Conservation (phyloP, 2,113 vertebrate genomes). For the Larimichthys crocea region DNA sequence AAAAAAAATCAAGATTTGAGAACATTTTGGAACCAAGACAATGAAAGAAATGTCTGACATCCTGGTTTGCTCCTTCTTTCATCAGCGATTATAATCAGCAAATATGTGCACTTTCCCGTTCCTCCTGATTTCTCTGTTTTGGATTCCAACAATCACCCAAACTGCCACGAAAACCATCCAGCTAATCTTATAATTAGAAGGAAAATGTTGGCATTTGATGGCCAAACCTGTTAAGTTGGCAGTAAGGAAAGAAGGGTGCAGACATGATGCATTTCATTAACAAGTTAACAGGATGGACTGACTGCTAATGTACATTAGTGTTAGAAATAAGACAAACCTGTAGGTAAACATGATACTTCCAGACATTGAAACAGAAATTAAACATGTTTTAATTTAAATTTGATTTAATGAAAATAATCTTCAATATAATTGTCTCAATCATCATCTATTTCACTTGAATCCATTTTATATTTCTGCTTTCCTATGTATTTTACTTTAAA, state of each 20-base stretch:
- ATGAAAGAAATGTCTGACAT: not conserved
- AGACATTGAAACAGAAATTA: constrained; percentile 1
- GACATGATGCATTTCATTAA: constrained; percentile 10
- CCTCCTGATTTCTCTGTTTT: not conserved
- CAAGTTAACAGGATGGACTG: not conserved
- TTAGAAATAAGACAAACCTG: not conserved
- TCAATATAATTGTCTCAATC: too few species aligned
- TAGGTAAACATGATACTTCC: not conserved
- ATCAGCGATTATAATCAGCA: constrained; percentile 11
- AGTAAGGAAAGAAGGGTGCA: not conserved
- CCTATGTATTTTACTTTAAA: not conserved
- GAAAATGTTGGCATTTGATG: constrained; percentile 16
- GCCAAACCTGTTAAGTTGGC: constrained; percentile 34
- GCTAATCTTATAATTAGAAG: constrained; percentile 22
- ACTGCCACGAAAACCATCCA: constrained; percentile 9
- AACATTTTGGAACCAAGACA: not conserved
- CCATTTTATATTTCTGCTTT: not conserved
- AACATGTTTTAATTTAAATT: not conserved
- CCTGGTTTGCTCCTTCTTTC: not conserved
- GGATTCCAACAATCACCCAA: constrained; percentile 12
- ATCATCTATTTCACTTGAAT: not conserved
- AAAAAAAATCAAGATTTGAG: not conserved
- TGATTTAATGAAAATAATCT: not conserved
- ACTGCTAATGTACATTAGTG: not conserved
- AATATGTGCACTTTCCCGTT: not conserved